Evolutionary conservation across 1,140 invertebrate genomes (phyloP).

Genomic region (Solenopsis fugax): DNA sequence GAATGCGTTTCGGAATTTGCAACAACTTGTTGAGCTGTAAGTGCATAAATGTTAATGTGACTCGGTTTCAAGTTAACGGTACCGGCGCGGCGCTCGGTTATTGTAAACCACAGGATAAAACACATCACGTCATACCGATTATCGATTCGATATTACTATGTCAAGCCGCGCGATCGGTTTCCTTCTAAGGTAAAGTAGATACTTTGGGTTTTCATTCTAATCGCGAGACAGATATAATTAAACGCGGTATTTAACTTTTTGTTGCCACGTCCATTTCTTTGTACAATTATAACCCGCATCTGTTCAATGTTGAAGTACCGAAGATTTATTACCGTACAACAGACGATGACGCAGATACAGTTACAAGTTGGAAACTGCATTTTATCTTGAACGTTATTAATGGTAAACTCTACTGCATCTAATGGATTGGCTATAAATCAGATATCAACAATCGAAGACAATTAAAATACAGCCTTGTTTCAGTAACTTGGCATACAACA

Average conservation of each 20-base stretch:
- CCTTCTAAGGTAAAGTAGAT: background rate
- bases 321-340: constrained; percentile 28
- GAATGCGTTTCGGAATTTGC: constrained; percentile 84
- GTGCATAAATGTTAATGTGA: constrained; percentile 74
- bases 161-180: background rate
- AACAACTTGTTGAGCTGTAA: constrained; percentile 87
- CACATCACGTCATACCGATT: constrained; percentile 1
- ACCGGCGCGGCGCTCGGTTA: background rate
- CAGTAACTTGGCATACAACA: constrained; percentile 85
- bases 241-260: background rate
- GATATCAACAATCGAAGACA: background rate
- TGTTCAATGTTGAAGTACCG: background rate
- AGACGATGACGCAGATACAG: constrained; percentile 4
- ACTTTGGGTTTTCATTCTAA: background rate
- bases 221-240: background rate
- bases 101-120: constrained; percentile 31
- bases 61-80: constrained; percentile 46
- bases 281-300: constrained; percentile 4
- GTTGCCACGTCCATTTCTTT: background rate
- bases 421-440: constrained; percentile 14
- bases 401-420: background rate
- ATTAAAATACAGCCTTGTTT: constrained; percentile 69
- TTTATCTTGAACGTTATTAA: constrained; percentile 25
- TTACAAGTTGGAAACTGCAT: constrained; percentile 8
- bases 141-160: constrained; percentile 11